Evolutionary conservation across 2,113 vertebrate species (phyloP).

Genomic region (Tachysurus vachellii): DNA sequence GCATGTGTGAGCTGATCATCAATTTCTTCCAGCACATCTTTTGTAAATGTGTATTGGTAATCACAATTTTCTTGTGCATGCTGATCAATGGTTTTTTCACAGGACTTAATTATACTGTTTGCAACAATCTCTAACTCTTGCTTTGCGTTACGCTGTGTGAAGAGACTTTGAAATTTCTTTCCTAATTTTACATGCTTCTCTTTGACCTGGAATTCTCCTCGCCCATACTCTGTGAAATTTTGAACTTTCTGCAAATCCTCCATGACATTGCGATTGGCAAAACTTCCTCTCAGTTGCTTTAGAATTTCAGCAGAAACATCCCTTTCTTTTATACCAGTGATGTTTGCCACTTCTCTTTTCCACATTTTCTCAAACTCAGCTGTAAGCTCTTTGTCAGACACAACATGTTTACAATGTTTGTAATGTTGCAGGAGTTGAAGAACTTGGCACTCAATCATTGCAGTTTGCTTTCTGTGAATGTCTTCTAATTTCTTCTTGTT

Average conservation of each 20-base stretch:
- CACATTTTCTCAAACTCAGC: constrained; percentile 59
- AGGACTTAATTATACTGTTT: constrained; percentile 36
- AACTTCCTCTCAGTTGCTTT: constrained; percentile 36
- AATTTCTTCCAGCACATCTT: constrained; percentile 29
- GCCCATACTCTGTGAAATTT: neutral
- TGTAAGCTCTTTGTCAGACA: constrained; percentile 27
- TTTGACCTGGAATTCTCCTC: neutral
- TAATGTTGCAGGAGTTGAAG: constrained; percentile 47
- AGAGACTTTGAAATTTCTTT: constrained; percentile 12
- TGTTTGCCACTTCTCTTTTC: constrained; percentile 2
- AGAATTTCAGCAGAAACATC: constrained; percentile 52
- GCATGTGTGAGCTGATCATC: constrained; percentile 26
- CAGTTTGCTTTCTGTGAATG: constrained; percentile 47
- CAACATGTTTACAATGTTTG: constrained; percentile 37
- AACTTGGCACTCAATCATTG: constrained; percentile 59
- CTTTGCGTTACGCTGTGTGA: neutral
- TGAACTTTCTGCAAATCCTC: constrained; percentile 29
- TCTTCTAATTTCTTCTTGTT: constrained; percentile 31
- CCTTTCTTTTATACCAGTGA: neutral
- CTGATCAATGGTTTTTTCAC: constrained; percentile 22
- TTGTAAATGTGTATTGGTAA: constrained; percentile 58
- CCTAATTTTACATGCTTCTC: neutral
- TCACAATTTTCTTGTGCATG: constrained; percentile 46
- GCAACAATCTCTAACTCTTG: neutral
- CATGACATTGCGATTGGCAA: constrained; percentile 41